Conservation (phyloP, 2,113 vertebrate species). For the Mugil cephalus region DNA sequence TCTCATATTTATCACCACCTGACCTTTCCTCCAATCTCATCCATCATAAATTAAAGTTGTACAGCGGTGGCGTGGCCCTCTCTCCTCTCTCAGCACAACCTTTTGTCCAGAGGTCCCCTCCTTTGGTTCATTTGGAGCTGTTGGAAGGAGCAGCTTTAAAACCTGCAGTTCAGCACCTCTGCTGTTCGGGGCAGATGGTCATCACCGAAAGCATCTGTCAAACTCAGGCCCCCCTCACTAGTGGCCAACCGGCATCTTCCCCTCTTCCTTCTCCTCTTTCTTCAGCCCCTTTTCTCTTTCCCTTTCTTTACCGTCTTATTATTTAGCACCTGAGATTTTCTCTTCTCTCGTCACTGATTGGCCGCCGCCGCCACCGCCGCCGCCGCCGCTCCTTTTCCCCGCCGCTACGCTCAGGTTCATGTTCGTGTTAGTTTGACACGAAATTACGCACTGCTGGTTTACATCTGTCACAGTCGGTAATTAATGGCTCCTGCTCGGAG, state of each 20-base stretch:
- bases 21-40: constrained; percentile 94
- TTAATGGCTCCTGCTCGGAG: constrained; percentile 9
- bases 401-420: constrained; percentile 21
- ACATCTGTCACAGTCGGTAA: constrained; percentile 48
- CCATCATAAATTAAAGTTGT: constrained; percentile 97
- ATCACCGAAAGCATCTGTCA: constrained; percentile 86
- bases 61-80: constrained; percentile 83
- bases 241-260: constrained; percentile 58
- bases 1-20: constrained; percentile 89
- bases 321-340: not conserved
- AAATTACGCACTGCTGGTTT: constrained; percentile 37
- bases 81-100: constrained; percentile 87
- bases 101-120: constrained; percentile 89
- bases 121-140: constrained; percentile 84
- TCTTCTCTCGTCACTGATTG: not conserved
- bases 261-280: constrained; percentile 50
- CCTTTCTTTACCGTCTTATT: constrained; percentile 8
- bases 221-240: constrained; percentile 76
- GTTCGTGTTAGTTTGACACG: constrained; percentile 28
- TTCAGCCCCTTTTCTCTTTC: constrained; percentile 19
- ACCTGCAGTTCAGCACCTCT: constrained; percentile 86
- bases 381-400: not conserved
- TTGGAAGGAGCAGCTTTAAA: constrained; percentile 76
- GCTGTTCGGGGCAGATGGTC: constrained; percentile 85
- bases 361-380: not conserved